phyloP scores from a whole-genome alignment of 2,113 vertebrate genomes.

The Lagopus leucura region DNA sequence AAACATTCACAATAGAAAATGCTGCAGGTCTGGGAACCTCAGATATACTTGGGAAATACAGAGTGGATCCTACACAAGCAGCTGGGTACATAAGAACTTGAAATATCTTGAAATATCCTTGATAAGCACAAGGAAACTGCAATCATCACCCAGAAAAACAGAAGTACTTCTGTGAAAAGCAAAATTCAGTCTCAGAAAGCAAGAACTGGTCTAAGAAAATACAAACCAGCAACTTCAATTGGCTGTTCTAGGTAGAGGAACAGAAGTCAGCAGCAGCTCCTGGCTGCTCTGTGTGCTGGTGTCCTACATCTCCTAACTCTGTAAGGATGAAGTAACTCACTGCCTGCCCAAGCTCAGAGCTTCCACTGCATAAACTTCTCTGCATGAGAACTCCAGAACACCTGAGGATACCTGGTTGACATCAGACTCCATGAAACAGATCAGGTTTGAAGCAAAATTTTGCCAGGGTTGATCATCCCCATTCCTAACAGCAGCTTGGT shows the following conservation, averaged over 20 bases:
- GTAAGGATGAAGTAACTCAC: not conserved
- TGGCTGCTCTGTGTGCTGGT: not conserved
- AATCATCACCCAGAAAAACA: not conserved
- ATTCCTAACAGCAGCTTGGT: not conserved
- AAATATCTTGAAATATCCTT: not conserved
- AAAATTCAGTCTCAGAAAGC: not conserved
- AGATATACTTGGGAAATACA: not conserved
- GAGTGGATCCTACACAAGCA: not conserved
- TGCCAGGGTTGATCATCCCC: not conserved
- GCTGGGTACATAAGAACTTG: not conserved
- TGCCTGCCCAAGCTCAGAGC: not conserved
- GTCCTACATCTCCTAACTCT: not conserved
- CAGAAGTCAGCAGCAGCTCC: not conserved
- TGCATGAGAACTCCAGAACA: not conserved
- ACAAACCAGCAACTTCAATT: not conserved
- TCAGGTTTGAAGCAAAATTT: not conserved
- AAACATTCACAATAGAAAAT: too few species aligned
- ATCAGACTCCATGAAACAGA: not conserved
- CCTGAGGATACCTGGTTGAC: not conserved
- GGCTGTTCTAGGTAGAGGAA: not conserved
- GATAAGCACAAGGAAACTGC: not conserved
- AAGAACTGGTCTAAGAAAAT: not conserved
- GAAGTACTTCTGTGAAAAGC: not conserved
- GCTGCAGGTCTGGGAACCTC: not conserved
- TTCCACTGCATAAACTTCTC: not conserved